Evolutionary conservation across 2,888 invertebrate species (phyloP), one percentile per base, ranked within the genome.

Genomic region (Trichopoda pennipes): DNA sequence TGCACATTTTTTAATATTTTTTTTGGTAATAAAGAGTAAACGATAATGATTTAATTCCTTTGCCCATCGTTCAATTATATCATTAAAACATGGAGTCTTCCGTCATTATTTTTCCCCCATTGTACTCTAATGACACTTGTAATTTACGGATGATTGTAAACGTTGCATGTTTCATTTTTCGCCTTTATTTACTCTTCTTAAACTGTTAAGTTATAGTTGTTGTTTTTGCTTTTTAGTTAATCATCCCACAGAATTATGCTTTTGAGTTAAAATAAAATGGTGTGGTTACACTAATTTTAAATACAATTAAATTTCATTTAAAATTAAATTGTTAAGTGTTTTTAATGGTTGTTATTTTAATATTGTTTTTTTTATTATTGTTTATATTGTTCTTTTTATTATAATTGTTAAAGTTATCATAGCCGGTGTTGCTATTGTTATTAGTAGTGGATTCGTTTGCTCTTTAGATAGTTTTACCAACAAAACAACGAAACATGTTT

Each of bases 161-260:
- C 28, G 32, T 80, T 77, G 72, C 76, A 77, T 73, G 76, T 68
- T 69, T 70, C 28, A 55, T 61, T 64, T 28, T 28, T 61, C 28
- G 32, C 42, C 19, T 14, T 23, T 56, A 56, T 68, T 56, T 56
- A 28, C 16, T 8, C 9, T 58, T 51, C 2, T 44, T 72, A 60
- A 28, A 76, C 60, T 61, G 32, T 21, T 73, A 53, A 23, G 56
- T 19, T 72, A 76, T 14, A 80, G 53, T 38, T 73, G 83, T 3
- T 77, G 83, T 2, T 85, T 85, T n/a, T 86, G 73, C 14, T 87
- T 82, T 10, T 86, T n/a, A 74, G 70, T 55, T 55, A 47, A 56
- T 64, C 14, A 60, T 55, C 42, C 7, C 44, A 55, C 28, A 44
- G 21, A 35, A 28, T 55, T 63, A 19, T 68, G 19, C 44, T 14